Evolutionary conservation across 2,797 vertebrate genomes (phyloP), one percentile per base, ranked within the genome.

Genomic region (Mareca strepera): DNA sequence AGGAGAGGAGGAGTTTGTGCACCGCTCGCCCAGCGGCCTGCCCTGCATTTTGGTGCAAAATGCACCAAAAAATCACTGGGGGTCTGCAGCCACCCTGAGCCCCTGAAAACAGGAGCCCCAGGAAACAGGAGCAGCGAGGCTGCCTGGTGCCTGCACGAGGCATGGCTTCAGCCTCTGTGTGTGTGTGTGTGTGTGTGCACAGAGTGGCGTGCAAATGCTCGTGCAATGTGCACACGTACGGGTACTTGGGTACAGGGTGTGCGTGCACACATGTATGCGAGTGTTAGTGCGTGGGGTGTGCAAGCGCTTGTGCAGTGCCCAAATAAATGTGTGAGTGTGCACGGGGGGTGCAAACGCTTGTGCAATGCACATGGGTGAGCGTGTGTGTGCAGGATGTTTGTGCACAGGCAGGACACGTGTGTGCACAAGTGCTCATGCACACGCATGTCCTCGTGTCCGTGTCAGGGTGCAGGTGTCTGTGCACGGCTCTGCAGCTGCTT

Each of bases 381-480:
- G 23, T 25, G 12, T 25, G 12, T 17, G 25, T 28, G 35, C 59
- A 9, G 43, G 43, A 43, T 60, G 58, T 23, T 25, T 11, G 58
- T 37, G 33, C 15, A 35, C 22, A 60, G 14, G 23, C 58, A 60
- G 33, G 33, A 35, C 14, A 21, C 7, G 33, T 4, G 21, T 25
- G 22, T 17, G 58, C 22, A 50, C 48, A 26, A 26, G 25, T 52
- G 25, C 50, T 52, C 50, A 15, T 16, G 22, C 58, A 37, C 33
- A 23, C 5, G 10, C 25, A 9, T 17, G 58, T 6, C 58, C 58
- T 37, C 5, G 23, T 37, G 58, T 7, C 25, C 31, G 29, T 26
- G 29, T 11, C 7, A 0, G 5, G 22, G 23, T 28, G 68, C 35
- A 6, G 11, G 7, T 3, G 1, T 68, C 1, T 2, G 35, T 28